Evolutionary conservation across 1,140 invertebrate species (phyloP), one percentile per base, ranked within the genome.

Genomic region (Lamellibrachia luymesi): DNA sequence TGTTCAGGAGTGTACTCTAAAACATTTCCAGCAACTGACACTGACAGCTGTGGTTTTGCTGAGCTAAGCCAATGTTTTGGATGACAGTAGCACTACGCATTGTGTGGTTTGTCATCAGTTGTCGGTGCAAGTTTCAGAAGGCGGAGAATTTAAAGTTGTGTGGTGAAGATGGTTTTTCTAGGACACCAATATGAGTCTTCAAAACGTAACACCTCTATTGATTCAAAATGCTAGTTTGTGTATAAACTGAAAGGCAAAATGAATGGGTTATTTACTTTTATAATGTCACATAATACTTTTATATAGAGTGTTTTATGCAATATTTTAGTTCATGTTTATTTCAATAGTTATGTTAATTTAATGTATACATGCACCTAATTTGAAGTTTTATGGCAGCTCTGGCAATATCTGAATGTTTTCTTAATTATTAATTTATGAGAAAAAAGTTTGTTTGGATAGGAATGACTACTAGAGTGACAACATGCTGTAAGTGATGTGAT

Each of bases 1-100:
- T 92, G 50, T 17, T 50, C 90, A 91, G 90, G n/a, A 10, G 22
- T 91, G 90, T 91, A 91, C 8, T 91, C 25, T 91, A 91, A 38
- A 91, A 13, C 8, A 50, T 91, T 27, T 91, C 22, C 90, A 38
- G 90, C 50, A 38, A 38, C 27, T 38, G n/a, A 91, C 50, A 91
- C 6, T 56, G 52, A 17, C 64, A 22, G 13, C 2, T 80, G 64
- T 80, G 64, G 64, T 80, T 80, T 80, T 22, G 64, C 38, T 80
- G 64, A 80, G 25, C 5, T 80, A 22, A 22, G 25, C 17, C 64
- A 17, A 8, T 80, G 64, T 80, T 80, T 2, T 6, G 7, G 64
- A 80, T 80, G 64, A 80, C 64, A 2, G 17, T 22, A 80, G 17
- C 2, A 22, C 64, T 80, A 4, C 25, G 2, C 17, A 10, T 80